Percentiles rank a stretch among this genome's conserved stretches.
These are phyloP conservation scores for Alouatta palliata DNA, from an alignment of 2,113 vertebrate species.

Conservation along the genomic window DNA sequence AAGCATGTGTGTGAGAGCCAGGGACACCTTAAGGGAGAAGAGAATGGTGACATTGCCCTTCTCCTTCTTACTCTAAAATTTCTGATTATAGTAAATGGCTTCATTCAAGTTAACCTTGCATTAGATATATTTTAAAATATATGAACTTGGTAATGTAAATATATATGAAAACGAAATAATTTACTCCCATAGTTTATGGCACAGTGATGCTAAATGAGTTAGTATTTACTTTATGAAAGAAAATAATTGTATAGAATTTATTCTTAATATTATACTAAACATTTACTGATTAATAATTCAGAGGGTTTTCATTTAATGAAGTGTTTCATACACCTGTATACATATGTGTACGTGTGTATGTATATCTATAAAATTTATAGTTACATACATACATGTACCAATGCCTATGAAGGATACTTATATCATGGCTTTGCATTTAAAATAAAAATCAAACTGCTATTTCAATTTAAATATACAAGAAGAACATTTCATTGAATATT, in stretches of 20 bases:
- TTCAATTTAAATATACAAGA: background rate
- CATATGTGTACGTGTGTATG: background rate
- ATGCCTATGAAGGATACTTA: background rate
- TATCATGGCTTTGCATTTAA: background rate
- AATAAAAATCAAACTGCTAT: background rate
- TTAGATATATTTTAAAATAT: background rate
- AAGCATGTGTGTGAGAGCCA: background rate
- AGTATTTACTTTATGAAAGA: background rate
- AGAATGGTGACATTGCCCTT: background rate
- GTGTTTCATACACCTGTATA: background rate
- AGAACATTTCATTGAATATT: background rate
- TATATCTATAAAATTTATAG: background rate
- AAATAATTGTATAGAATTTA: background rate
- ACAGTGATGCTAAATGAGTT: background rate
- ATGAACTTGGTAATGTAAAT: background rate
- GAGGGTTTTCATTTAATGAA: background rate
- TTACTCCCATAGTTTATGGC: background rate
- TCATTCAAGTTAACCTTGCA: background rate
- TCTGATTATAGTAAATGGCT: background rate
- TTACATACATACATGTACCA: background rate
- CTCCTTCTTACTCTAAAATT: background rate
- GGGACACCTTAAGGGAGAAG: rapidly evolving
- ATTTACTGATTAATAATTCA: background rate
- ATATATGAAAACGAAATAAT: background rate
- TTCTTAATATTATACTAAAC: background rate